These are phyloP conservation scores for Bubo scandiacus DNA, from an alignment of 2,113 vertebrate species.

Conservation along the genomic window DNA sequence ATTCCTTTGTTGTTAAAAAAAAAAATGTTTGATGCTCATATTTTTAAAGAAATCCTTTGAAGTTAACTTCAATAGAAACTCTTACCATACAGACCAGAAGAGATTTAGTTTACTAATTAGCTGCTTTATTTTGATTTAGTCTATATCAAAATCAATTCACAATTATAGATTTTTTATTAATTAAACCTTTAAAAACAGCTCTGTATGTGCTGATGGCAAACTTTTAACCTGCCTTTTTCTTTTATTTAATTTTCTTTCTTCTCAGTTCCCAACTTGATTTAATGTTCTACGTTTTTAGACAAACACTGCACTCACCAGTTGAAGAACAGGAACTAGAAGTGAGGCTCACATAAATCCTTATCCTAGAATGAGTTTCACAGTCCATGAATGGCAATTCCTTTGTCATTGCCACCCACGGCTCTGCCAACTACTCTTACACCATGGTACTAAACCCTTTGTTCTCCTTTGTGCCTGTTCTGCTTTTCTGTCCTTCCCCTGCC, in stretches of 20 bases:
- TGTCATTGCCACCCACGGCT: not conserved
- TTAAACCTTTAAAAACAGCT: constrained; percentile 23
- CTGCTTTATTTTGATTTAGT: constrained; percentile 43
- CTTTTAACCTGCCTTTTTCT: constrained; percentile 16
- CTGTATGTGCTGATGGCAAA: not conserved
- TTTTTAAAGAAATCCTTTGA: constrained; percentile 62
- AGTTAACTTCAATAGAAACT: constrained; percentile 64
- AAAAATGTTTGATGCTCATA: constrained; percentile 59
- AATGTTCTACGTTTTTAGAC: not conserved
- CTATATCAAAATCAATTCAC: constrained; percentile 37
- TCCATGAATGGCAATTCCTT: not conserved
- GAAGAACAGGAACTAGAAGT: not conserved
- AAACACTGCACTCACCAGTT: not conserved
- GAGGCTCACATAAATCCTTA: not conserved
- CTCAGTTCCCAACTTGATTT: not conserved
- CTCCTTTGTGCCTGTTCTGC: not conserved
- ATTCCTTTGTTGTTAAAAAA: constrained; percentile 59
- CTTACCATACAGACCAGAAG: not conserved
- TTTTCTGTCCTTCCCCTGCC: not conserved
- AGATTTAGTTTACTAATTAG: constrained; percentile 59
- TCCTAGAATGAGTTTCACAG: not conserved
- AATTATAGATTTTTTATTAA: constrained; percentile 21
- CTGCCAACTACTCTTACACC: not conserved
- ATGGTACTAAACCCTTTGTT: not conserved
- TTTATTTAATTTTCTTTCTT: constrained; percentile 5